A percentile compares a stretch with the other conserved stretches of the same genome.
Conservation (phyloP, 2,797 vertebrate species). For the Todus mexicanus region DNA sequence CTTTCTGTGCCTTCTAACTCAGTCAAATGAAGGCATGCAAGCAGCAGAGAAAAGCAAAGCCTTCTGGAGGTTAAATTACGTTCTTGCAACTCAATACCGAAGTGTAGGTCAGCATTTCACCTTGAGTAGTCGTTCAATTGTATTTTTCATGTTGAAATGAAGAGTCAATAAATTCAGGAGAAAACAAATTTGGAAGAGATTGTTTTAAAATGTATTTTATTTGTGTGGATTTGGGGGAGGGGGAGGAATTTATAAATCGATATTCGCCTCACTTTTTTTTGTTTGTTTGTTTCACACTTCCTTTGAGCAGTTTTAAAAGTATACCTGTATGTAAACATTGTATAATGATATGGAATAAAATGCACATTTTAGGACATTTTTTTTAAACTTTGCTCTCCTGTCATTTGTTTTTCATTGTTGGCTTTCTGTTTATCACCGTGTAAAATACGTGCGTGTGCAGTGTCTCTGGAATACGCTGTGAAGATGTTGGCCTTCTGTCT, state of each 20-base stretch:
- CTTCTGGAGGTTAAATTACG: background rate
- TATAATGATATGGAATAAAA: conserved; percentile 93
- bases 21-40: conserved; percentile 6
- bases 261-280: conserved; percentile 78
- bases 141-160: conserved; percentile 69
- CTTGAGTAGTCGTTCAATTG: conserved; percentile 45
- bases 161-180: conserved; percentile 58
- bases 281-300: conserved; percentile 70
- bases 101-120: conserved; percentile 57
- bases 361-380: conserved; percentile 90
- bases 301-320: conserved; percentile 81
- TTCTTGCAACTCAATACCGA: conserved; percentile 42
- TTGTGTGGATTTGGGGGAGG: conserved; percentile 50
- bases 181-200: conserved; percentile 68
- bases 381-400: conserved; percentile 80
- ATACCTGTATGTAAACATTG: conserved; percentile 86
- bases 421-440: background rate
- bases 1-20: conserved; percentile 34
- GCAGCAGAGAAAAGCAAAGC: background rate
- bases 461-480: background rate
- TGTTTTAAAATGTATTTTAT: conserved; percentile 68
- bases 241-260: conserved; percentile 61
- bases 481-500: background rate
- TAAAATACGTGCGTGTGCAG: accelerated
- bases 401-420: conserved; percentile 48